Evolutionary conservation across 2,797 vertebrate species (phyloP).

Genomic region (Ataeniobius toweri): DNA sequence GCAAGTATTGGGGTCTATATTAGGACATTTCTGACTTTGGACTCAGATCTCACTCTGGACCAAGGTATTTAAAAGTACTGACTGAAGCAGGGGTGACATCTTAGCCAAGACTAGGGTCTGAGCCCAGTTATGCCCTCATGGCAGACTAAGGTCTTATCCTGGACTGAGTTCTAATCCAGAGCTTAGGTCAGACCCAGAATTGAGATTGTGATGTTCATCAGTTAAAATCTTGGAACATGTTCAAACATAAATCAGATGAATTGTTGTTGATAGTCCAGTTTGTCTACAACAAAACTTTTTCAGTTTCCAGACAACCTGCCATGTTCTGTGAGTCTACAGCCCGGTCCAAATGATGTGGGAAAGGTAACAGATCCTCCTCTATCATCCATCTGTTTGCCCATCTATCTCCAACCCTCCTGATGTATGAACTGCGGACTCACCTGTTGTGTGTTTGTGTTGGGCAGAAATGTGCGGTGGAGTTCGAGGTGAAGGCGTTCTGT

Average conservation of each 20-base stretch:
- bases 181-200: neutral
- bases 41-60: neutral
- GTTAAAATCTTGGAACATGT: neutral
- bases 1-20: neutral
- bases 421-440: neutral
- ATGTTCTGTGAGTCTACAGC: constrained; percentile 90
- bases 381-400: neutral
- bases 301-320: constrained; percentile 95
- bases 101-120: neutral
- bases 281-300: neutral
- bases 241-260: neutral
- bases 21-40: neutral
- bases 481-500: constrained; percentile 90
- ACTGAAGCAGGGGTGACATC: neutral
- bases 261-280: neutral
- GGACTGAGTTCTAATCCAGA: neutral
- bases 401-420: neutral
- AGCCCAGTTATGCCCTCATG: neutral
- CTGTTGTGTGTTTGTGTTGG: neutral
- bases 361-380: constrained; percentile 79
- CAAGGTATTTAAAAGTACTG: neutral
- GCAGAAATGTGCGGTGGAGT: constrained; percentile 91
- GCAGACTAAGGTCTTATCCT: too few species aligned
- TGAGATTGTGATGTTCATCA: neutral
- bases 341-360: constrained; percentile 84